Base-by-base conservation (phyloP, 2,888 invertebrate genomes). In the Epirrhoe alternata region DNA sequence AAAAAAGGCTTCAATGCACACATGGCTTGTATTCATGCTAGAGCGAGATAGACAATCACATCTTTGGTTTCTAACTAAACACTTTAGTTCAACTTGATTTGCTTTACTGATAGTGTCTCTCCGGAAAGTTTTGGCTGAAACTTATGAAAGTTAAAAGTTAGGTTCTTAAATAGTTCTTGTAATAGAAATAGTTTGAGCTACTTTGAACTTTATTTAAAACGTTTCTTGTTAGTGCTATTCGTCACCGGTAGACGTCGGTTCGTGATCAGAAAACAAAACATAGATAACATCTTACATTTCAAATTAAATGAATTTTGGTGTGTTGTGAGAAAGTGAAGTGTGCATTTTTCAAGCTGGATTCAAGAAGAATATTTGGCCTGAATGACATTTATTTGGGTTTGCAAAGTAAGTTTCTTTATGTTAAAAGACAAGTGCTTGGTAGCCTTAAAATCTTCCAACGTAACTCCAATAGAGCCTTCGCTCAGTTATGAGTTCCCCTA, bases 201-300 rank as follows among this genome's bases (percentile, higher is more conserved):
- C n/a, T n/a, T 38, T 38, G 24, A 24, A 38, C 35, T 10, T 8
- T 8, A 12, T 5, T 5, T 12, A 42, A 42, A 42, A 42, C 35
- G 10, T 42, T 42, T 42, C 12, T 42, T 42, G 38, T 12, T 42
- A 3, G 10, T 42, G 59, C 66, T 66, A 60, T 60, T 70, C 73
- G 69, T 70, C 70, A 69, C 74, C 53, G 67, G 75, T 72, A 81
- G 81, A 83, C 87, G 84, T 82, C 42, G 74, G 81, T 75, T 79
- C 90, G 89, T 90, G 90, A 86, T 86, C 81, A 76, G 90, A 86
- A 89, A 86, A 73, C 76, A 70, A 84, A 88, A 81, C 77, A 66
- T 67, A 84, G 84, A 88, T 86, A 78, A 74, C 74, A 84, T 89
- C 82, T 71, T 70, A 81, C 38, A 74, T 47, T 47, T 47, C 47